Base-by-base conservation (phyloP, 1,140 invertebrate species). In the Drosophila bifasciata region DNA sequence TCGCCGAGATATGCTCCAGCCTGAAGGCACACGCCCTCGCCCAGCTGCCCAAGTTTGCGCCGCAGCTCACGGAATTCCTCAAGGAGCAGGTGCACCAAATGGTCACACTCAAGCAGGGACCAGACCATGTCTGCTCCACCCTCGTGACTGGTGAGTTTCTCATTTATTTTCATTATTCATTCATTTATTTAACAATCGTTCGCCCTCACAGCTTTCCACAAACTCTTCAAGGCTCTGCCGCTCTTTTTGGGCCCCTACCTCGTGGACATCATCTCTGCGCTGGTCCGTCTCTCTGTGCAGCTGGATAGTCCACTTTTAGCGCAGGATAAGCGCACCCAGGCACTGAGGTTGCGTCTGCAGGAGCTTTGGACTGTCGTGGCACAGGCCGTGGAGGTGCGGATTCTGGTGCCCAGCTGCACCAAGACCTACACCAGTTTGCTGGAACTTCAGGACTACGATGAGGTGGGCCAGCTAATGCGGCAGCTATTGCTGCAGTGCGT, bases 191-290 rank as follows among this genome's bases (percentile, higher is more conserved):
- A n/a, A n/a, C n/a, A 16, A 11, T 1, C 3, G 0, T 1, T 45
- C 17, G 0, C 8, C 9, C 6, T 41, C 45, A 1, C 39, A 91
- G 89, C 95, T 1, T 90, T 97, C 16, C 94, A 95, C 56, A 97
- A 96, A 90, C 94, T 98, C 19, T 93, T 98, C 1, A 96, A 97
- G 76, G 95, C 95, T 17, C 81, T 98, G 19, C 94, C 96, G 0
- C 92, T 95, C 3, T 97, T 98, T 80, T 90, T 98, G 19, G 97
- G 96, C 71, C 95, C 96, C 0, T 98, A 97, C 91, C 91, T 98
- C 28, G 93, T 95, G 59, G 95, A 96, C 68, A 93, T 98, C 25
- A 83, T 98, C 1, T 93, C 92, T 3, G 94, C 95, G 62, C 89
- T 96, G 23, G 48, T 73, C 1, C 62, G 83, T 19, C 58, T 85